Base-by-base conservation (phyloP, 2,797 vertebrate genomes). In the Crocodylus rhombifer region DNA sequence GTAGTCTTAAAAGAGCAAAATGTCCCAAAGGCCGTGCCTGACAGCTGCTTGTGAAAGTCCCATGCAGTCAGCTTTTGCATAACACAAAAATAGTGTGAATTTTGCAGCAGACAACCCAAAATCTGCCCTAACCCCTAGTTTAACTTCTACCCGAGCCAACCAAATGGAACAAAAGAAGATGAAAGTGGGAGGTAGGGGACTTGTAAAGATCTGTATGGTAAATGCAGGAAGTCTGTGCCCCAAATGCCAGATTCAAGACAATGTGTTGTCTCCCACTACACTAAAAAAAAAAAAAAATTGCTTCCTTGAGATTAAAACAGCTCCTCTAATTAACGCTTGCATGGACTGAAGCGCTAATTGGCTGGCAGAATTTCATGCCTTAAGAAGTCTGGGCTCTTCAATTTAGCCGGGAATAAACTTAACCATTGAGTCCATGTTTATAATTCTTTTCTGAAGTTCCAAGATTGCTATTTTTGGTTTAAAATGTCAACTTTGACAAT, bases 321-420 rank as follows among this genome's bases (percentile, higher is more conserved):
- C 87, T 94, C 62, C 89, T 65, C 75, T 81, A 93, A 96, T 94
- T 57, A 93, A 94, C n/a, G 25, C 85, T 88, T 87, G 25, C 87
- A 60, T 0, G 94, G 95, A 97, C 78, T 95, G 95, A 96, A 13
- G 1, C 71, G 86, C 93, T 96, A 96, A 97, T 95, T 96, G 95
- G 94, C 96, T 95, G 96, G 95, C 92, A 91, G 93, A 96, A 97
- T 96, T 96, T 96, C 95, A 96, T 95, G 94, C 95, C 89, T 94
- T 95, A 96, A 96, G 94, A 95, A 94, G 86, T 96, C 85, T 17
- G 65, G 87, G 79, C 92, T 94, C 82, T 86, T 93, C 95, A 12
- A 75, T 92, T 96, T 91, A 96, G 89, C 95, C 94, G 73, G 62
- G 94, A 96, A 96, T 96, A 96, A 95, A 96, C 96, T 93, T 87